Percentiles rank a stretch among this genome's conserved stretches.
Evolutionary conservation across 2,888 invertebrate genomes (phyloP).

Genomic region (Sarcophaga carnaria): DNA sequence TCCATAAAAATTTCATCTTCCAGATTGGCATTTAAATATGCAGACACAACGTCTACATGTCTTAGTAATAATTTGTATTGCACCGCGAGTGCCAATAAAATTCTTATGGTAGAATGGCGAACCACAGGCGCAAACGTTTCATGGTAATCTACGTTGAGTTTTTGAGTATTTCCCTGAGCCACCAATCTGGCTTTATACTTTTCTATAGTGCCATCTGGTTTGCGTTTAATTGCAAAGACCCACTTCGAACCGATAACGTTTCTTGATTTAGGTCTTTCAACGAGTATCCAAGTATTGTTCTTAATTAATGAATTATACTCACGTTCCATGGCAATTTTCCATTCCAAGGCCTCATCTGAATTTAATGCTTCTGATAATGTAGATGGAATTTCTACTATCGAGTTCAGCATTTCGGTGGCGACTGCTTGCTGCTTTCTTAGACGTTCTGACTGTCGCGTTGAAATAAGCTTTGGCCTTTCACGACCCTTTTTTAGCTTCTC

Average conservation of each 20-base stretch:
- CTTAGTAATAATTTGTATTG: too few relatives aligned
- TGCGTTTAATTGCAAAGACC: conserved; percentile 59
- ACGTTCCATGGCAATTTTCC: conserved; percentile 41
- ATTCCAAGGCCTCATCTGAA: conserved; percentile 32
- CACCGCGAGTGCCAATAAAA: too few relatives aligned
- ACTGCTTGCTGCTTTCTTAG: not conserved
- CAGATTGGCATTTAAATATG: too few relatives aligned
- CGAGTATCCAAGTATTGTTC: conserved; percentile 61
- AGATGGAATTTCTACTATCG: conserved; percentile 9
- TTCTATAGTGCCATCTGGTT: conserved; percentile 41
- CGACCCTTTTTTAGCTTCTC: too few relatives aligned
- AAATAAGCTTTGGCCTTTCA: too few relatives aligned
- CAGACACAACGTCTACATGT: too few relatives aligned
- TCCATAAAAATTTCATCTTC: too few relatives aligned
- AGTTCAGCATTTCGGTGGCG: not conserved
- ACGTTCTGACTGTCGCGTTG: too few relatives aligned
- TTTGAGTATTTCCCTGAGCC: conserved; percentile 11
- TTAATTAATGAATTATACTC: not conserved
- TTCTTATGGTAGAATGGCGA: not conserved
- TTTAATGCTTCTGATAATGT: conserved; percentile 33
- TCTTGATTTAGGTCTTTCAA: conserved; percentile 54
- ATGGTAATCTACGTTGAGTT: not conserved
- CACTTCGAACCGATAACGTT: conserved; percentile 64
- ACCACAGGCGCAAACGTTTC: too few relatives aligned
- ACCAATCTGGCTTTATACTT: conserved; percentile 49